Evolutionary conservation across 2,113 vertebrate genomes (phyloP).

Genomic region (Planiliza haematocheilus): DNA sequence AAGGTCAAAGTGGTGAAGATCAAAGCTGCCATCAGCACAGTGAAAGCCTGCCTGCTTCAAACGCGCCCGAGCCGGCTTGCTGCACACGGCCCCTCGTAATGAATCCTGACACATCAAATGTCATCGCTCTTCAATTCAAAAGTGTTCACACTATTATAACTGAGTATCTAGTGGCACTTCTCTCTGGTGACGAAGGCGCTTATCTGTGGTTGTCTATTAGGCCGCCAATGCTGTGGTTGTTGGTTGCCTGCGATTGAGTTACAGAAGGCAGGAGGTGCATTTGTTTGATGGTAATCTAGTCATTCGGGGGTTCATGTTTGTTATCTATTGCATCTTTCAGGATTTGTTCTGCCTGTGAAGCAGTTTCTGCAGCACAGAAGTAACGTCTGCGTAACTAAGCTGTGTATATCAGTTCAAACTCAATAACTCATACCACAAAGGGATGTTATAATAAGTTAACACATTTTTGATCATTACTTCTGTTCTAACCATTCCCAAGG

Average conservation of each 20-base stretch:
- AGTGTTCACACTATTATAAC: background rate
- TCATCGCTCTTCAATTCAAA: background rate
- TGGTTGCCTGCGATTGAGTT: background rate
- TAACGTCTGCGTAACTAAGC: background rate
- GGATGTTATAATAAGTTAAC: background rate
- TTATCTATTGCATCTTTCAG: no score
- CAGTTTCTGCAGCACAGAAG: fast-evolving
- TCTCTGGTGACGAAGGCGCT: background rate
- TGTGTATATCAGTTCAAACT: no score
- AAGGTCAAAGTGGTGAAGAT: constrained; percentile 35
- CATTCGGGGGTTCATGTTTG: background rate
- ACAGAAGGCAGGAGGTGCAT: fast-evolving
- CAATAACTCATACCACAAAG: background rate
- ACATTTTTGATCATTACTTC: no score
- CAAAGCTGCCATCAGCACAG: constrained; percentile 19
- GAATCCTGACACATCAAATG: constrained; percentile 16
- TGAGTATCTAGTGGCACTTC: background rate
- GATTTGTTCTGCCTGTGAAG: no score
- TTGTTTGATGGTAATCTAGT: background rate
- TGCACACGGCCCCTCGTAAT: constrained; percentile 1
- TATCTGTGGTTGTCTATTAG: background rate
- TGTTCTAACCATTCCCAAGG: no score
- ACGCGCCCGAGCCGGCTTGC: constrained; percentile 2
- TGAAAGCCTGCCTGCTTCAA: constrained; percentile 27
- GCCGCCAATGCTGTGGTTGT: background rate